Percentiles rank a stretch among this genome's conserved stretches.
phyloP scores from a whole-genome alignment of 1,140 invertebrate genomes.

The Trinorchestia longiramus region DNA sequence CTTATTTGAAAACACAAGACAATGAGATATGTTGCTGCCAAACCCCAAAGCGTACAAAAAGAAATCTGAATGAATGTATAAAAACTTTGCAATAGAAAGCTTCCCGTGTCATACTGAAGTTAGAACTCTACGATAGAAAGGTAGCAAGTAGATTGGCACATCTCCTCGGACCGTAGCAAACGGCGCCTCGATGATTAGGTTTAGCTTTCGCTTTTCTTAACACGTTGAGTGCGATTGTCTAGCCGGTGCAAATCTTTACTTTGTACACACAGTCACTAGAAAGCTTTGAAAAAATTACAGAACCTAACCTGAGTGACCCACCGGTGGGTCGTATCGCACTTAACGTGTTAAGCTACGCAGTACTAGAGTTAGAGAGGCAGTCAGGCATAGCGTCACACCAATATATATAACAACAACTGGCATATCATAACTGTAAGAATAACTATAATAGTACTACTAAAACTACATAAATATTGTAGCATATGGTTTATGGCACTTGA shows the following conservation, averaged over 20 bases:
- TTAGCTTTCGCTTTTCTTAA: not conserved
- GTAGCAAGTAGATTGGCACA: not conserved
- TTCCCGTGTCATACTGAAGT: not conserved
- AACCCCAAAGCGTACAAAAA: not conserved
- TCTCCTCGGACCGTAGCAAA: not conserved
- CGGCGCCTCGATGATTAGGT: not conserved
- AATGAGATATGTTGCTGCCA: not conserved
- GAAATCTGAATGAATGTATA: not conserved
- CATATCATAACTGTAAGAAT: not conserved
- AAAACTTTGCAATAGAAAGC: not conserved
- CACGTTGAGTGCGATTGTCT: too few relatives aligned
- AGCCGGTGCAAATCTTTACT: too few relatives aligned
- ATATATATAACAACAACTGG: constrained; percentile 35
- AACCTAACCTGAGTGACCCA: too few relatives aligned
- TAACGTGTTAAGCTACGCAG: not conserved
- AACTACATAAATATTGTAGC: constrained; percentile 47
- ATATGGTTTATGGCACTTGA: constrained; percentile 43
- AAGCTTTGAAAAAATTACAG: too few relatives aligned
- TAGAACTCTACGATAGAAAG: not conserved
- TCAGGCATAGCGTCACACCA: constrained; percentile 25
- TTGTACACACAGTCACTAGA: too few relatives aligned
- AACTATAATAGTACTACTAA: constrained; percentile 18
- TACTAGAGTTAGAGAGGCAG: constrained; percentile 45
- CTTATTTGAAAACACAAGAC: not conserved
- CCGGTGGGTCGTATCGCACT: too few relatives aligned